Base-by-base conservation (phyloP, 2,888 invertebrate species). In the Melanostoma scalare region DNA sequence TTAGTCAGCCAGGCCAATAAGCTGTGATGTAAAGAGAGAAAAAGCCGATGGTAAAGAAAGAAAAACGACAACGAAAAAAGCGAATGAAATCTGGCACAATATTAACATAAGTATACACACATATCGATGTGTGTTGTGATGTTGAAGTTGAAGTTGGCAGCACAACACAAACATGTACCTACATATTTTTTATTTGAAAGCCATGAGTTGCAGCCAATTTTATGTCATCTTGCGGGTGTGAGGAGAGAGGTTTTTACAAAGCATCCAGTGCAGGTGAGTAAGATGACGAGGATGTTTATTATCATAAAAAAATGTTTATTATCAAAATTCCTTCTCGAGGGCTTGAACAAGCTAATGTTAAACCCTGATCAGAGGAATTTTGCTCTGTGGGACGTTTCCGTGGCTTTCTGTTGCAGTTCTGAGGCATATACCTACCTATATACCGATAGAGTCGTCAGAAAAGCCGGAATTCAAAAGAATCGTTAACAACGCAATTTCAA, bases 61-160 rank as follows among this genome's bases (percentile, higher is more conserved):
- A 56, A 72, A 61, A 50, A 40, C 42, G 3, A 36, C 42, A 61
- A 35, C 20, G 20, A 42, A 60, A 30, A 60, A 67, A 73, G 56
- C 10, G 42, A 58, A 50, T 40, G 67, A 82, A 82, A 82, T 69
- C 73, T 82, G 73, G 78, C 82, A 82, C 82, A 78, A 69, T 78
- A 82, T 82, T 82, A 82, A 56, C 82, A 82, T 78, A 82, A 69
- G 58, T 50, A 67, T 50, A 60, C 67, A 73, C 6, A 38, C 48
- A 55, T n/a, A 6, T 48, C 48, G 6, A 38, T 20, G 40, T 31
- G 9, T 48, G 20, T n/a, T 20, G n/a, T 0, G 4, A 3, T 50
- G 20, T 50, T 9, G 33, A 52, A 67, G 63, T 52, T 56, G 46
- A 52, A 35, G 60, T 63, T 63, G 48, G 63, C 63, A 50, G 50